Evolutionary conservation across 2,797 vertebrate species (phyloP).

Genomic region (Acanthurus lineatus): DNA sequence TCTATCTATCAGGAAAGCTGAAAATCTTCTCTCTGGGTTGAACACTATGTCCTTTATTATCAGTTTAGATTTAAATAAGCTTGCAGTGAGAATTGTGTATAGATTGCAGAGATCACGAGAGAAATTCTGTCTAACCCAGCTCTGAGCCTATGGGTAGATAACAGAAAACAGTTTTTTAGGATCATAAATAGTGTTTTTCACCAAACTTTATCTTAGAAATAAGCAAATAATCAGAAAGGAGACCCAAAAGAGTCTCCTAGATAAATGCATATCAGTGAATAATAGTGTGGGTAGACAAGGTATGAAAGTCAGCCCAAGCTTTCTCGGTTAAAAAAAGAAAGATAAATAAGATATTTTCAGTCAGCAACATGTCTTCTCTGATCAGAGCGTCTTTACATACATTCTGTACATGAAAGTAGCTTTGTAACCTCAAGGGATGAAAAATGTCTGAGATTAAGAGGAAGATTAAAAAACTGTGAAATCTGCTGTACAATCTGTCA

Average conservation of each 20-base stretch:
- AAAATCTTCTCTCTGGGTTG: not conserved
- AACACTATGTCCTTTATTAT: constrained; percentile 14
- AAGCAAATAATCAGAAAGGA: constrained; percentile 23
- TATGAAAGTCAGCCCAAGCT: not conserved
- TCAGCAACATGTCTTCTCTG: not conserved
- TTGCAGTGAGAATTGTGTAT: not conserved
- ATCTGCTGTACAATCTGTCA: not conserved
- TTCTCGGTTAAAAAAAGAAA: not conserved
- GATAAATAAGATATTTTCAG: constrained; percentile 6
- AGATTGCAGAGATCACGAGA: constrained; percentile 32
- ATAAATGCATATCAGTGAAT: constrained; percentile 36
- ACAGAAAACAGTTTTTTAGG: constrained; percentile 7
- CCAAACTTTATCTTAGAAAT: constrained; percentile 21
- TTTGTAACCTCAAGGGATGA: not conserved
- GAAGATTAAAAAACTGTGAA: not conserved
- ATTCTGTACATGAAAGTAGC: not conserved
- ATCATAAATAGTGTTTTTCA: constrained; percentile 27
- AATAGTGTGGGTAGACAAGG: constrained; percentile 38
- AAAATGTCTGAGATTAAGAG: not conserved
- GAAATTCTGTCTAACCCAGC: constrained; percentile 1
- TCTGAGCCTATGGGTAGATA: constrained; percentile 31
- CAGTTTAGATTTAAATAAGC: constrained; percentile 27
- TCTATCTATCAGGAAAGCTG: not conserved
- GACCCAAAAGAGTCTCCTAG: not conserved
- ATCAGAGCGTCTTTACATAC: constrained; percentile 7